Evolutionary conservation across 1,140 invertebrate genomes (phyloP), one percentile per base, ranked within the genome.

Genomic region (Eupristina koningsbergeri): DNA sequence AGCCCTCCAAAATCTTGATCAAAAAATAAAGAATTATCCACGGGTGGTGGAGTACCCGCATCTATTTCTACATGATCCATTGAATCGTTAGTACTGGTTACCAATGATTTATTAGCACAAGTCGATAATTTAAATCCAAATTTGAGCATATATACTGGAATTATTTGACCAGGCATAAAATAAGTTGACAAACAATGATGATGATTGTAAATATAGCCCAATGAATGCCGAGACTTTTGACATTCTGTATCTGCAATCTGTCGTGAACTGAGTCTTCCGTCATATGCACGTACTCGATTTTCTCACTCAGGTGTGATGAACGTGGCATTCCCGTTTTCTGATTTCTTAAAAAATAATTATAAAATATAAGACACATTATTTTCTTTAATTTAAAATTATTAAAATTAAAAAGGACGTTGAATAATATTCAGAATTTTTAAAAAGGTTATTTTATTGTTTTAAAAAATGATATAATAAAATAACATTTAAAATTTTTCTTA

Each of bases 1-100:
- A 89, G 86, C 9, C 89, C 84, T n/a, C 90, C 88, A 3, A 91
- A 80, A 75, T 91, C 92, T 8, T 39, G 31, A 83, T 92, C 89
- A 81, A 92, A 92, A 77, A 92, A 92, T 0, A 92, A 86, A 0
- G 91, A 92, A 8, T 92, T 89, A 77, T 91, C 91, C 8, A 87
- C 88, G 0, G 91, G 91, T 11, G 92, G 90, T 9, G 91, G 88
- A 36, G 89, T 86, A 17, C 91, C 91, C 0, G 91, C 91, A 61
- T 92, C 89, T n/a, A 92, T 92, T 77, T 92, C 91, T 3, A 87
- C 85, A 15, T 87, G 83, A 22, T 88, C 84, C n/a, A 41, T 17
- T 0, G 86, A 29, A 26, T 84, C 83, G 26, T 86, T 69, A 11
- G 64, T 31, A 39, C 87, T 86, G 3, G 26, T 78, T 17, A 86